Evolutionary conservation across 2,797 vertebrate genomes (phyloP).

Genomic region (Mormyrops boulengeri): DNA sequence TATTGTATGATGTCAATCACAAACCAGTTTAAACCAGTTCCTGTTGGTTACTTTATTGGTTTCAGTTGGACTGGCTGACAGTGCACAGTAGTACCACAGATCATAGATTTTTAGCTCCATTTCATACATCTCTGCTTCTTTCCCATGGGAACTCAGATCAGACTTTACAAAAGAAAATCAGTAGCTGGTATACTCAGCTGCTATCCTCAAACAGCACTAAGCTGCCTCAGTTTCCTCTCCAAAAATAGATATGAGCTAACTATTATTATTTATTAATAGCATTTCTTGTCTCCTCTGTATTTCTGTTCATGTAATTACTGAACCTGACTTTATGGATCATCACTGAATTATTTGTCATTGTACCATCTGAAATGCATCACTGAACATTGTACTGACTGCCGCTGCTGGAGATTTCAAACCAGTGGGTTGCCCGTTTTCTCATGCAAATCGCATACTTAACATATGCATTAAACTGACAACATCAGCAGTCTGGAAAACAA

Average conservation of each 20-base stretch:
- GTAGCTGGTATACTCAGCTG: background rate
- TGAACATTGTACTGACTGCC: background rate
- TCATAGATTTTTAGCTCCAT: background rate
- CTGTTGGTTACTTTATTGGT: background rate
- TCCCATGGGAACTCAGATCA: conserved; percentile 2
- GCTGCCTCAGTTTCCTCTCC: background rate
- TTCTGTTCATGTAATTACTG: background rate
- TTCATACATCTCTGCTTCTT: background rate
- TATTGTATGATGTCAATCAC: background rate
- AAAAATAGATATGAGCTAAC: background rate
- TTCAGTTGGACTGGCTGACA: background rate
- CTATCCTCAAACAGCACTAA: background rate
- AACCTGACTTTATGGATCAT: background rate
- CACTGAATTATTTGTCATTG: background rate
- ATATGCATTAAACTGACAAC: background rate
- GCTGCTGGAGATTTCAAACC: background rate
- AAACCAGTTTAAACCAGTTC: background rate
- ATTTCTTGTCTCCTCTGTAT: background rate
- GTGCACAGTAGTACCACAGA: background rate
- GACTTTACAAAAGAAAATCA: background rate
- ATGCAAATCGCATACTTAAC: background rate
- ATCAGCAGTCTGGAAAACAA: background rate
- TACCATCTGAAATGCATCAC: background rate
- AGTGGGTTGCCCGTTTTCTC: background rate
- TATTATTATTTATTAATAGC: background rate